A percentile compares a stretch with the other conserved stretches of the same genome.
Evolutionary conservation across 2,113 vertebrate genomes (phyloP).

Genomic region (Xiphophorus maculatus): DNA sequence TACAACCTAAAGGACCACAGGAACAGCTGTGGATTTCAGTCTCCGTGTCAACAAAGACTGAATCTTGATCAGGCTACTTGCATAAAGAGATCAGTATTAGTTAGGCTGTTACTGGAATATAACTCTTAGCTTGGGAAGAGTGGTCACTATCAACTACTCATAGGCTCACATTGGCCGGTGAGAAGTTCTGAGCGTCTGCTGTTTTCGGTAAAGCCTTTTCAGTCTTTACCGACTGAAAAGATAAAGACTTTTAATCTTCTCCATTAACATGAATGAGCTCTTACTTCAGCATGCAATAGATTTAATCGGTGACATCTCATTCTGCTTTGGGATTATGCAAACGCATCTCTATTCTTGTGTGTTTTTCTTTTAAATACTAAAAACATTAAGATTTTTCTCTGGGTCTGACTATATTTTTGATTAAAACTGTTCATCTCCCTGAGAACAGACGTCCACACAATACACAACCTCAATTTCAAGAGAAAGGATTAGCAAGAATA

Average conservation of each 20-base stretch:
- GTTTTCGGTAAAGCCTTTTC: no score
- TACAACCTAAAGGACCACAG: no score
- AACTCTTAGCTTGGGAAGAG: no score
- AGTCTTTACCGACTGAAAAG: no score
- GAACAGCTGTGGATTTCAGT: no score
- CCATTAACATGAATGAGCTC: neutral
- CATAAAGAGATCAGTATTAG: no score
- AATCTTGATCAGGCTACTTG: no score
- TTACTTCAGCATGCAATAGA: constrained; percentile 40
- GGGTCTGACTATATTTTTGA: constrained; percentile 1
- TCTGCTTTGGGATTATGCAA: constrained; percentile 47
- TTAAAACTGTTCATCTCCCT: constrained; percentile 14
- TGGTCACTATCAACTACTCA: no score
- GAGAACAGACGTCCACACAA: neutral
- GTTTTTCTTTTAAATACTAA: constrained; percentile 24
- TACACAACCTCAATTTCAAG: constrained; percentile 13
- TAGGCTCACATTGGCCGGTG: no score
- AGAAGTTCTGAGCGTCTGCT: no score
- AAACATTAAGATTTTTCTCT: neutral
- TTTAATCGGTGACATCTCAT: constrained; percentile 53
- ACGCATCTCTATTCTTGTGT: constrained; percentile 2
- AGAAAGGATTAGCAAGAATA: constrained; percentile 13
- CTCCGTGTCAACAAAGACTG: no score
- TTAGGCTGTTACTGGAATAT: no score
- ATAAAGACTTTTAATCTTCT: constrained; percentile 8